These are phyloP conservation scores for Calliscelio sp. DNA, from an alignment of 2,888 invertebrate genomes.

Conservation along the genomic window DNA sequence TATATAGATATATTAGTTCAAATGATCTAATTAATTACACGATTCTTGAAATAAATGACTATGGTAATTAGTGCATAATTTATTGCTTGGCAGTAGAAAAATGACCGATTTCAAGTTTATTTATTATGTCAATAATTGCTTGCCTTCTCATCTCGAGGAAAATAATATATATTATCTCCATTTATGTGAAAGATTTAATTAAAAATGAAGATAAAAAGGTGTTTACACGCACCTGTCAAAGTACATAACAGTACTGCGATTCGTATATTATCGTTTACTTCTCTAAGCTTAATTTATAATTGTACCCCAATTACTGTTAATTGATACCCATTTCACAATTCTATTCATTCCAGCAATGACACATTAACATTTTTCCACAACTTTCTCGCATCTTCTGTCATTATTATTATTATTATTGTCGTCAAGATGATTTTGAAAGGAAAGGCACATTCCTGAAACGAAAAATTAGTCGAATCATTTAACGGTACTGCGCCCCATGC, in stretches of 20 bases:
- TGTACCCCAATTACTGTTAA: slow-evolving; percentile 46
- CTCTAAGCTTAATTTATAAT: slow-evolving; percentile 17
- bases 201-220: neutral
- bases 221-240: neutral
- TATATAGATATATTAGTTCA: slow-evolving; percentile 53
- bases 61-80: slow-evolving; percentile 32
- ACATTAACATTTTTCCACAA: slow-evolving; percentile 36
- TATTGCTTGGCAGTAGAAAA: slow-evolving; percentile 11
- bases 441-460: slow-evolving; percentile 33
- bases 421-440: slow-evolving; percentile 46
- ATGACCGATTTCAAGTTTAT: neutral
- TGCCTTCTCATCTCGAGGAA: neutral
- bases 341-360: slow-evolving; percentile 8
- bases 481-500: slow-evolving; percentile 45
- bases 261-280: neutral
- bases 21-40: slow-evolving; percentile 46
- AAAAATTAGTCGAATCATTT: slow-evolving; percentile 63
- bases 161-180: too few relatives aligned
- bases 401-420: slow-evolving; percentile 38
- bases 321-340: slow-evolving; percentile 13
- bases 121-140: neutral
- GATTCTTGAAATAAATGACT: neutral
- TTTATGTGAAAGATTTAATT: too few relatives aligned
- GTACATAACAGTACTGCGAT: neutral
- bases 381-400: slow-evolving; percentile 45